Conservation (phyloP, 2,797 vertebrate species). For the Rhinatrema bivittatum region DNA sequence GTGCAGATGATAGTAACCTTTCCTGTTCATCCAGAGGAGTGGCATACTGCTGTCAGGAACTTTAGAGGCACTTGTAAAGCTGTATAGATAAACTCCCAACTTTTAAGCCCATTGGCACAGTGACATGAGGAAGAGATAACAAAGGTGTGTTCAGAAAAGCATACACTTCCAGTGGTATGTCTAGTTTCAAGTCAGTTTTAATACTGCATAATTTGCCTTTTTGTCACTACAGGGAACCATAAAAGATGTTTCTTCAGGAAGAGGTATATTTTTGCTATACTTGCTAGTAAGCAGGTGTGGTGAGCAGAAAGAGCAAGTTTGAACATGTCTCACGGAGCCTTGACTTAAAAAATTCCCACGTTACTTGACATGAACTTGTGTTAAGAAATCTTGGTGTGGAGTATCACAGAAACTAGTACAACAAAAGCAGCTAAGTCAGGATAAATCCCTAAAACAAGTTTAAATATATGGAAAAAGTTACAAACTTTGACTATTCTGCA, state of each 20-base stretch:
- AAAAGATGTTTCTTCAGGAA: slow-evolving; percentile 1
- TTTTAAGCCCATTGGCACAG: too few relatives aligned
- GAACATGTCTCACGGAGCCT: slow-evolving; percentile 15
- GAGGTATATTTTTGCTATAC: slow-evolving; percentile 3
- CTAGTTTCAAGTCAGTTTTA: too few relatives aligned
- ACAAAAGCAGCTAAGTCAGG: slow-evolving; percentile 25
- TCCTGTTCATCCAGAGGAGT: too few relatives aligned
- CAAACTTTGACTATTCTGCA: too few relatives aligned
- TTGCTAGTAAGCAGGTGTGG: slow-evolving; percentile 27
- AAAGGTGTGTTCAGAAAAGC: too few relatives aligned
- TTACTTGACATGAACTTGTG: slow-evolving; percentile 29
- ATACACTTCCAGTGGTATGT: too few relatives aligned
- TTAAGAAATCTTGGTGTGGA: slow-evolving; percentile 40
- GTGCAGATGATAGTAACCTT: too few relatives aligned
- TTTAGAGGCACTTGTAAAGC: too few relatives aligned
- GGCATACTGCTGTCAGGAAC: too few relatives aligned
- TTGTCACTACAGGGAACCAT: not conserved
- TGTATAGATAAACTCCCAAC: too few relatives aligned
- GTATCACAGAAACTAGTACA: slow-evolving; percentile 36
- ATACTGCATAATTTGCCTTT: not conserved
- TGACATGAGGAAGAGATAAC: too few relatives aligned
- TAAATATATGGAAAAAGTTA: slow-evolving; percentile 8
- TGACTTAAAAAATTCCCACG: slow-evolving; percentile 20
- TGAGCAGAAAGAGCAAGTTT: slow-evolving; percentile 22
- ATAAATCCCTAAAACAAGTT: slow-evolving; percentile 8